These are phyloP conservation scores for Cygnus buccinator DNA, from an alignment of 2,113 vertebrate genomes.

Conservation along the genomic window DNA sequence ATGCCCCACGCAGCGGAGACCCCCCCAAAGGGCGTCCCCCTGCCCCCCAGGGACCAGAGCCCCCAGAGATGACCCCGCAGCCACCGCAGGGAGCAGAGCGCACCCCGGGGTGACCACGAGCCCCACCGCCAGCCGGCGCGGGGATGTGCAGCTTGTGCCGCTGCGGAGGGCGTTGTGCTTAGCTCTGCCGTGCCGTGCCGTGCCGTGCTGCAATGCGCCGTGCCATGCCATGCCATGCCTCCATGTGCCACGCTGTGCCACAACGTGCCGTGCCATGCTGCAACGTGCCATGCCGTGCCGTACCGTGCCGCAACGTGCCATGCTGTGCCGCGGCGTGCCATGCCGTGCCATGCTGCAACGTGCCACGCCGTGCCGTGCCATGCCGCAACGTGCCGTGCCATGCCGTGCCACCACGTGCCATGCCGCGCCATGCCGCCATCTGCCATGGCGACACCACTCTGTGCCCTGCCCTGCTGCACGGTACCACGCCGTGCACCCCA, in stretches of 20 bases:
- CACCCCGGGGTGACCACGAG: neutral
- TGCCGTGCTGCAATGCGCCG: too few species aligned
- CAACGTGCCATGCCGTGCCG: neutral
- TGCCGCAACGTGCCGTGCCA: rapidly evolving
- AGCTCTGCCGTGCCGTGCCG: neutral
- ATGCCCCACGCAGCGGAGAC: neutral
- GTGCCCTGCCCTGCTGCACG: neutral
- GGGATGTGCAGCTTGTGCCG: neutral
- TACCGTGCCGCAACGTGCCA: too few species aligned
- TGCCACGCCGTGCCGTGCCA: neutral
- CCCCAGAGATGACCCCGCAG: neutral
- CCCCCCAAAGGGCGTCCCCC: too few species aligned
- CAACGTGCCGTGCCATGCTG: neutral
- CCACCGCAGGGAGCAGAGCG: neutral
- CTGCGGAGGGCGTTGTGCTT: neutral
- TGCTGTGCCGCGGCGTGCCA: neutral
- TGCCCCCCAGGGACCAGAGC: neutral
- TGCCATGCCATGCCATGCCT: neutral
- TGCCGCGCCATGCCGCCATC: neutral
- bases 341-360: neutral
- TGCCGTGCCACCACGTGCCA: neutral
- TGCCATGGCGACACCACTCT: too few species aligned
- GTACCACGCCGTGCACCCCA: neutral
- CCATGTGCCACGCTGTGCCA: neutral
- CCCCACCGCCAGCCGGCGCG: rapidly evolving